A percentile compares a stretch with the other conserved stretches of the same genome.
These are phyloP conservation scores for Rotaria macrura DNA, from an alignment of 2,888 invertebrate species.

Conservation along the genomic window DNA sequence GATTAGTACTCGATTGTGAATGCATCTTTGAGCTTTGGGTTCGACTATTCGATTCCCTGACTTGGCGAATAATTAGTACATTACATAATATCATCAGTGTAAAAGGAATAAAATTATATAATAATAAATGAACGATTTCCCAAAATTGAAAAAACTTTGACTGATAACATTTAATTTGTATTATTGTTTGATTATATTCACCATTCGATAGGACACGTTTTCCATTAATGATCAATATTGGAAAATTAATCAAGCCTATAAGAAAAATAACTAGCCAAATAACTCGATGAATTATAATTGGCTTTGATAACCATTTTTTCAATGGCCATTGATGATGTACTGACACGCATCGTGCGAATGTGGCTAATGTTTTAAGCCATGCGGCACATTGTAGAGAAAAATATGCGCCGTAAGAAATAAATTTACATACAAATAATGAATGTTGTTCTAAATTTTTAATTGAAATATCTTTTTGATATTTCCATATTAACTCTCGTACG, in stretches of 20 bases:
- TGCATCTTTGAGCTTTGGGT: not conserved
- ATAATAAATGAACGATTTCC: conserved; percentile 6
- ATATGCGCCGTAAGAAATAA: conserved; percentile 24
- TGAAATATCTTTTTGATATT: conserved; percentile 19
- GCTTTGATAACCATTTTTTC: not conserved
- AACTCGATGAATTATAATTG: not conserved
- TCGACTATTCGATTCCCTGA: not conserved
- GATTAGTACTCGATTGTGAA: not conserved
- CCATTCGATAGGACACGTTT: not conserved
- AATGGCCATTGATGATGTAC: not conserved
- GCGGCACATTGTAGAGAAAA: conserved; percentile 33
- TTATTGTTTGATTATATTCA: not conserved
- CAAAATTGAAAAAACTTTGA: not conserved
- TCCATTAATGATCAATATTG: not conserved
- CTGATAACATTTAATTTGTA: not conserved
- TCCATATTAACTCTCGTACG: conserved; percentile 25
- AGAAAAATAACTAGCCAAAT: not conserved
- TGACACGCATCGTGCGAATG: conserved; percentile 25
- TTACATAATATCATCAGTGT: not conserved
- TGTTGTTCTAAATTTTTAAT: conserved; percentile 30
- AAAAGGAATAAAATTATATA: conserved; percentile 12
- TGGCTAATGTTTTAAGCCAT: conserved; percentile 27
- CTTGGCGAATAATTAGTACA: not conserved
- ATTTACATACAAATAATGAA: conserved; percentile 29
- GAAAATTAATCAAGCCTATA: not conserved